phyloP scores from a whole-genome alignment of 2,113 vertebrate species.

The Ciconia maguari region DNA sequence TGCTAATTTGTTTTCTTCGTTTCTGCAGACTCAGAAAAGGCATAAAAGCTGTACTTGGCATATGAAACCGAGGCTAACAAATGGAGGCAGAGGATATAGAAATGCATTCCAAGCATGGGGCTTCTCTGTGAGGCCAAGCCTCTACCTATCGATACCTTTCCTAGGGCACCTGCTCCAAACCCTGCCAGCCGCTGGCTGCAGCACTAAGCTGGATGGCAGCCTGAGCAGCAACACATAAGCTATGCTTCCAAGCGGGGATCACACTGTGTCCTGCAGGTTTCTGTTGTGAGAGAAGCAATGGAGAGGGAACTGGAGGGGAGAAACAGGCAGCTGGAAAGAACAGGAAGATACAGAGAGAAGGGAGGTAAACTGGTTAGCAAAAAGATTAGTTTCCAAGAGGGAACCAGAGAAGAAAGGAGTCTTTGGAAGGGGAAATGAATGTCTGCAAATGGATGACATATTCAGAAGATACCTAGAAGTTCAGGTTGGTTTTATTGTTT shows the following conservation, averaged over 20 bases:
- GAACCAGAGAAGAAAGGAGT: background rate
- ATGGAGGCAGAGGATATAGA: background rate
- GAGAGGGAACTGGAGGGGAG: background rate
- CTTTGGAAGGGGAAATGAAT: background rate
- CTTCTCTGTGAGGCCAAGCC: background rate
- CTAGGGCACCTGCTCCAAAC: background rate
- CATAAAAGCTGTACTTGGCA: background rate
- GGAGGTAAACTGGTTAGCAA: background rate
- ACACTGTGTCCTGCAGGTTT: background rate
- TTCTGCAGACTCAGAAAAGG: background rate
- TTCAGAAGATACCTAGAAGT: background rate
- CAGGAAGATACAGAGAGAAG: background rate
- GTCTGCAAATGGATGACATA: background rate
- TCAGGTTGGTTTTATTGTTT: background rate
- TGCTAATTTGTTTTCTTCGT: slow-evolving; percentile 38
- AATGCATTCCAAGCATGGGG: background rate
- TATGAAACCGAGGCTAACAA: background rate
- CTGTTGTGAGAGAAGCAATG: background rate
- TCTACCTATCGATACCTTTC: background rate
- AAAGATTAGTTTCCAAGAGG: background rate
- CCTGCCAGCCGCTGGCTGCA: background rate
- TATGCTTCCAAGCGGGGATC: background rate
- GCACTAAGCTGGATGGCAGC: background rate
- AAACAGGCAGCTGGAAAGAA: background rate
- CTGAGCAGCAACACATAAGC: background rate